Conservation (phyloP, 2,797 vertebrate species). For the Manis crassicaudata region DNA sequence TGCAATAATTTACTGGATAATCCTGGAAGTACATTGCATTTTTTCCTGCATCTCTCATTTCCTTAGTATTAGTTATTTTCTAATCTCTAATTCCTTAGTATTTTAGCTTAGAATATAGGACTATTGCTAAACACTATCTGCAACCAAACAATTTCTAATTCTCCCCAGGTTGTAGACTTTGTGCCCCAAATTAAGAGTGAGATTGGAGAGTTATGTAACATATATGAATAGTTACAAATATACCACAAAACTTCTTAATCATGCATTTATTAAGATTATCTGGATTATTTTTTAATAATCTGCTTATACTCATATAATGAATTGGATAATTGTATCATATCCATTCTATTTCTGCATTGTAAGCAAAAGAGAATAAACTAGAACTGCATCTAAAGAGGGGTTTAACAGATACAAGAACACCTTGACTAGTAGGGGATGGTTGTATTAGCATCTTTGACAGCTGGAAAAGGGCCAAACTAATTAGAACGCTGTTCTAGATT, state of each 20-base stretch:
- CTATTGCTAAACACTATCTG: background rate
- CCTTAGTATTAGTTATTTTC: background rate
- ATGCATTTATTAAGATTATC: background rate
- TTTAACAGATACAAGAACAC: background rate
- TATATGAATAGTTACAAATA: background rate
- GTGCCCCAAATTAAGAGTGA: background rate
- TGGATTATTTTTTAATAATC: background rate
- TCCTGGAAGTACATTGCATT: background rate
- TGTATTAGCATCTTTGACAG: background rate
- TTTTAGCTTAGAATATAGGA: background rate
- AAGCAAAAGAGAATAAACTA: background rate
- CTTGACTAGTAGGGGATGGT: background rate
- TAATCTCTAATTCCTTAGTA: background rate
- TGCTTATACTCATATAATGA: background rate
- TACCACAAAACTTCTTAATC: background rate
- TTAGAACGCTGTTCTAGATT: background rate
- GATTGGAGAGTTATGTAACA: background rate
- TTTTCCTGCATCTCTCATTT: background rate
- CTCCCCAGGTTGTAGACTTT: background rate
- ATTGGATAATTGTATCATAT: background rate
- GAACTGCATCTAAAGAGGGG: background rate
- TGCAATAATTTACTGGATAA: background rate
- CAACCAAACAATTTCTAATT: background rate
- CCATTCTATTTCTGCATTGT: background rate
- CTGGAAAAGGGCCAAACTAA: background rate